These are phyloP conservation scores for Heterodera carotae DNA, from an alignment of 1,140 invertebrate genomes.

Conservation along the genomic window DNA sequence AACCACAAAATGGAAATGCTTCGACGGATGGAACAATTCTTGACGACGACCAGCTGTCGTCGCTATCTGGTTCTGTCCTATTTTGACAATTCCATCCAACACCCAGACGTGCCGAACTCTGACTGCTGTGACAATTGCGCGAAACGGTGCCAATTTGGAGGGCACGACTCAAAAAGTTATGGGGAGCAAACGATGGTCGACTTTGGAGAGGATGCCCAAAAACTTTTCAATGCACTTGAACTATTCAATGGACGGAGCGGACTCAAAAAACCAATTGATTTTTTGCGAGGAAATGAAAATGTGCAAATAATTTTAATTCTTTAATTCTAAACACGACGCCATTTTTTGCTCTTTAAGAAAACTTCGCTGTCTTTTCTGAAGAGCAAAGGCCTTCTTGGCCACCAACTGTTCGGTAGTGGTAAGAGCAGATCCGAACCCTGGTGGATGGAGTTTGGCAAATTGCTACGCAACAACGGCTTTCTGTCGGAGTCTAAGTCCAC, in stretches of 20 bases:
- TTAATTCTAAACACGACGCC: too few species aligned
- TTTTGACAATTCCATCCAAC: conserved; percentile 31
- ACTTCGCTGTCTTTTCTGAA: neutral
- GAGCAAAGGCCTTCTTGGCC: neutral
- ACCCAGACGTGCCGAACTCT: conserved; percentile 29
- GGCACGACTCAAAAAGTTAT: conserved; percentile 6
- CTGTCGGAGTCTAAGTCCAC: conserved; percentile 28
- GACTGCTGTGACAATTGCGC: conserved; percentile 45
- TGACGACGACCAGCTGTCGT: conserved; percentile 29
- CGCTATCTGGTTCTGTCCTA: conserved; percentile 30
- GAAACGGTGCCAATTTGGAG: conserved; percentile 15
- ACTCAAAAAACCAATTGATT: conserved; percentile 36
- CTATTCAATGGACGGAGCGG: conserved; percentile 32
- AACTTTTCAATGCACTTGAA: conserved; percentile 21
- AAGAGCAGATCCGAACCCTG: conserved; percentile 29
- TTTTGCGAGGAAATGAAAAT: conserved; percentile 35
- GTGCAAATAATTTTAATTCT: neutral
- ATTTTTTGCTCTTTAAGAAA: neutral
- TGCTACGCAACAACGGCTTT: conserved; percentile 37
- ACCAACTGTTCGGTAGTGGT: conserved; percentile 28
- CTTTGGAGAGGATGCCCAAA: conserved; percentile 32
- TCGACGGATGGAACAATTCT: conserved; percentile 31
- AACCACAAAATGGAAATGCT: conserved; percentile 31
- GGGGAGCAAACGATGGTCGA: conserved; percentile 7
- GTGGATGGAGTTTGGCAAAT: conserved; percentile 39